A percentile compares a stretch with the other conserved stretches of the same genome.
Evolutionary conservation across 2,888 invertebrate genomes (phyloP).

Genomic region (Trachelus stipa): DNA sequence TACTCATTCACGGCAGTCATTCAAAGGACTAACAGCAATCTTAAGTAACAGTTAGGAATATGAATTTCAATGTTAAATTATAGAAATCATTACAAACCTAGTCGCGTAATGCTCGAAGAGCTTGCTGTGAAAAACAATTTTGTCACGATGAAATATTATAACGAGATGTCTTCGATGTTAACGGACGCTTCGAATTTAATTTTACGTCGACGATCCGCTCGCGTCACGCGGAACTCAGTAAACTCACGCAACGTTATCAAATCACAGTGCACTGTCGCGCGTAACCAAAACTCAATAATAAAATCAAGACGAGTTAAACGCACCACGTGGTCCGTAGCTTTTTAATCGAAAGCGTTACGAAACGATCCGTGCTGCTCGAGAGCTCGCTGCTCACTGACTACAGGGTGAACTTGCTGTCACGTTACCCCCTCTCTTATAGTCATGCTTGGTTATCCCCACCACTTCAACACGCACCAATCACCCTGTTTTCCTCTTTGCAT

Average conservation of each 20-base stretch:
- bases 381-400: conserved; percentile 57
- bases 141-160: neutral
- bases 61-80: neutral
- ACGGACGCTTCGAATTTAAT: neutral
- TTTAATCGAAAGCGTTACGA: conserved; percentile 25
- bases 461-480: conserved; percentile 10
- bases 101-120: neutral
- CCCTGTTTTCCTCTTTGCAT: neutral
- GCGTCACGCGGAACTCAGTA: neutral
- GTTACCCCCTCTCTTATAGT: conserved; percentile 2
- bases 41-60: neutral
- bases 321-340: conserved; percentile 45
- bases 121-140: neutral
- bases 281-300: neutral
- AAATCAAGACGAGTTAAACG: conserved; percentile 2
- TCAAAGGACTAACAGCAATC: neutral
- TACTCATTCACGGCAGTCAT: neutral
- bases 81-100: neutral
- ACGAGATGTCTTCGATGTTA: neutral
- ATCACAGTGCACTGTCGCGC: neutral
- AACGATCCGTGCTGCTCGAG: conserved; percentile 40
- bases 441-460: conserved; percentile 20
- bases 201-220: neutral
- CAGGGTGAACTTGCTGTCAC: conserved; percentile 2
- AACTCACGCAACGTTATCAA: neutral